Base-by-base conservation (phyloP, 2,797 vertebrate genomes). In the Neosilurus hyrtlii region DNA sequence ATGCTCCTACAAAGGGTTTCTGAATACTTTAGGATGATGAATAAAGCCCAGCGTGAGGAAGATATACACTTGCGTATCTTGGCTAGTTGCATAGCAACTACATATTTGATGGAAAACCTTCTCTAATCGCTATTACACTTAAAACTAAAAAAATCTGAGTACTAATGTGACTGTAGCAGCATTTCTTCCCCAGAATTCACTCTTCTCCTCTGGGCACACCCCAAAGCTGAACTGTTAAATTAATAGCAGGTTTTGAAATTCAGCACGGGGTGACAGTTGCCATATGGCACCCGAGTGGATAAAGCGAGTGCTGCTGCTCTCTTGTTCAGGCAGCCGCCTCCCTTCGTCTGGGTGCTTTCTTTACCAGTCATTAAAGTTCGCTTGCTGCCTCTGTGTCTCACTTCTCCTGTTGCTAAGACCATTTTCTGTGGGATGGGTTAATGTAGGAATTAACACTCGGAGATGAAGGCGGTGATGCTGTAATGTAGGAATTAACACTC, bases 361-460 rank as follows among this genome's bases (percentile, higher is more conserved):
- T 85, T 85, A 82, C 43, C n/a, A 35, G 74, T 83, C 79, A 74
- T 83, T 77, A 78, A 54, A 54, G 30, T 73, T 86, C 70, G 43
- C 75, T 84, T 65, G 74, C 83, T 85, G 77, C 54, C n/a, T 65
- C 43, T 73, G 14, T 4, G 80, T 77, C 67, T 76, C 35, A 56
- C 66, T 59, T 79, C 43, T 57, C 52, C 11, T 61, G 59, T 71
- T 79, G 67, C 83, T 66, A 80, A 80, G 30, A 65, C n/a, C 66
- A 11, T 80, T 85, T 73, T 83, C 16, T 61, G 0, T 66, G 65
- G 12, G 30, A 52, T 43, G 26, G 75, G 11, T 85, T 76, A n/a
- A n/a, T n/a, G n/a, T n/a, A n/a, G n/a, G n/a, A n/a, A n/a, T n/a
- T n/a, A n/a, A n/a, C n/a, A n/a, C n/a, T n/a, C n/a, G n/a, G n/a